Percentiles rank a stretch among this genome's conserved stretches.
Conservation (phyloP, 92 coral and sea anemone species). For the Heteractis magnifica region DNA sequence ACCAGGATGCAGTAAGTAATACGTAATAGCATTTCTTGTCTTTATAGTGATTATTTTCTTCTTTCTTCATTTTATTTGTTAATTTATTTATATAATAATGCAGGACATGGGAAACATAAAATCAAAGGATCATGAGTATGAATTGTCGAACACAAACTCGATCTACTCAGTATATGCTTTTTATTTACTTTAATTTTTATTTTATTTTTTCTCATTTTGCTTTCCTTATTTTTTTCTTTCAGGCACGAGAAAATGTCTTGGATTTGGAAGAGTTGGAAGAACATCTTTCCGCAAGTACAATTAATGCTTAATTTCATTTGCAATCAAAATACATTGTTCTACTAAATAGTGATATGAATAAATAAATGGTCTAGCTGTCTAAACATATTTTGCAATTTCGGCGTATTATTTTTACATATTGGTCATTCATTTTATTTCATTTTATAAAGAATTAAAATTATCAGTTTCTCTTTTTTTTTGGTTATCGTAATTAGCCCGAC, state of each 20-base stretch:
- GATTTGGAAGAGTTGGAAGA: not conserved
- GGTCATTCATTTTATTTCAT: not conserved
- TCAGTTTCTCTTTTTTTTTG: not conserved
- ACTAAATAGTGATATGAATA: not conserved
- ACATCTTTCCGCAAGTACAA: not conserved
- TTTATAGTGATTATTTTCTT: not conserved
- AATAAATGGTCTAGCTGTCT: not conserved
- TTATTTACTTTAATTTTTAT: too few relatives aligned
- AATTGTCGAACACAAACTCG: not conserved
- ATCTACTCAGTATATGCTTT: not conserved
- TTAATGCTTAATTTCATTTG: too few relatives aligned
- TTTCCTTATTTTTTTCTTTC: not conserved
- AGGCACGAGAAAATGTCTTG: not conserved
- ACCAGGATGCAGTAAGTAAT: not conserved
- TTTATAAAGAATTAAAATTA: too few relatives aligned
- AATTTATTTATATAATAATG: too few relatives aligned
- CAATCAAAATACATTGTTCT: not conserved
- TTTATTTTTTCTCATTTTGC: too few relatives aligned
- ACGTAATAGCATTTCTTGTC: not conserved
- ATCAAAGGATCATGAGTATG: not conserved
- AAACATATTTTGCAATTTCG: not conserved
- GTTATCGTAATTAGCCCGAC: not conserved
- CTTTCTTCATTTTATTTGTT: not conserved
- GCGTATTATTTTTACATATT: not conserved
- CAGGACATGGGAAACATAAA: not conserved